phyloP scores from a whole-genome alignment of 2,797 vertebrate genomes.

The Pristis pectinata region DNA sequence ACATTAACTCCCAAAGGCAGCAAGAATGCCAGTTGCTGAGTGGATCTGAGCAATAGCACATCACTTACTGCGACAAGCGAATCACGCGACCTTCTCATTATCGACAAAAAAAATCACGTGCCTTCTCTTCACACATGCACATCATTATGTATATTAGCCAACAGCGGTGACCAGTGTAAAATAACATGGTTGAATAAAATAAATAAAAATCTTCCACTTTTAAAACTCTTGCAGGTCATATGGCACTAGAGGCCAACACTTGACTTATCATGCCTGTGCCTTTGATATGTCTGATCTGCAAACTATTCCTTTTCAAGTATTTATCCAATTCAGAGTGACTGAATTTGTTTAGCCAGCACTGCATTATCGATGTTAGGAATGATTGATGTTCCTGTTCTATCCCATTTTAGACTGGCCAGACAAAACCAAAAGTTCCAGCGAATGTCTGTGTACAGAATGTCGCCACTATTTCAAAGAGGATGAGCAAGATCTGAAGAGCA shows the following conservation, averaged over 20 bases:
- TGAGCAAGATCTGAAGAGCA: not conserved
- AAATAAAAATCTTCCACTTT: not conserved
- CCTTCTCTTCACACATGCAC: not conserved
- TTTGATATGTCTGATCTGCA: too few species aligned
- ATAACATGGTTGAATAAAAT: not conserved
- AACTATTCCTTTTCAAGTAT: not conserved
- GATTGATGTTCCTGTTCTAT: not conserved
- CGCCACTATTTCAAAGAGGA: not conserved
- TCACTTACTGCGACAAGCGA: not conserved
- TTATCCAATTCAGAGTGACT: not conserved
- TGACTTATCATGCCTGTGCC: too few species aligned
- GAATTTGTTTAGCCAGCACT: not conserved
- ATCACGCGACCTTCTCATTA: not conserved
- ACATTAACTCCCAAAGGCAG: constrained; percentile 3
- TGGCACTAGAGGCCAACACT: too few species aligned
- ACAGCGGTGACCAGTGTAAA: not conserved
- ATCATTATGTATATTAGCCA: not conserved
- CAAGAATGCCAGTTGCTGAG: not conserved
- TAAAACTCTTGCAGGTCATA: too few species aligned
- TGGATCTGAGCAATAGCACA: not conserved
- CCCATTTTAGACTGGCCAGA: not conserved
- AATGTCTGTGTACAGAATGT: not conserved
- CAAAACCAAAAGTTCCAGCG: not conserved
- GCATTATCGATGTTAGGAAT: not conserved
- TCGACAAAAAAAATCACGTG: not conserved